Conservation (phyloP, 2,797 vertebrate genomes). For the Avahi laniger region DNA sequence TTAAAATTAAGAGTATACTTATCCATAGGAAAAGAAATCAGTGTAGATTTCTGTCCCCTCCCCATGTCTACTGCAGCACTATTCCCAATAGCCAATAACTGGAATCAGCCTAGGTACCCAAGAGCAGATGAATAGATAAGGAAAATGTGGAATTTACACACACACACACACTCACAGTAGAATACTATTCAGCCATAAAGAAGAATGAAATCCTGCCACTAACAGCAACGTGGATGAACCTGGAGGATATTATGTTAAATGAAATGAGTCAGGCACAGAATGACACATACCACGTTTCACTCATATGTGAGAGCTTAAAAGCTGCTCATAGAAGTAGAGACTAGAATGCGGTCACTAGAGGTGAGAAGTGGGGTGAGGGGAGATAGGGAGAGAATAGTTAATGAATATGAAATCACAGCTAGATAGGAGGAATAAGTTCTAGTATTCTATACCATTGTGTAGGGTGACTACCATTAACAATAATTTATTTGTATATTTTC, state of each 20-base stretch:
- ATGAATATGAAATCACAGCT: neutral
- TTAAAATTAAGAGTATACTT: conserved; percentile 82
- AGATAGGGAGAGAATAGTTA: neutral
- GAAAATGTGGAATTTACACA: neutral
- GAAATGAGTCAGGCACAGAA: neutral
- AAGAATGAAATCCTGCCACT: neutral
- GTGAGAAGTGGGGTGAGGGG: neutral
- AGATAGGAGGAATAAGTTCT: neutral
- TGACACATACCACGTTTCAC: neutral
- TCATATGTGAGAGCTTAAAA: neutral
- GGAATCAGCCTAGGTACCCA: neutral
- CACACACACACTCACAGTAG: neutral
- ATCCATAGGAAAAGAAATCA: neutral
- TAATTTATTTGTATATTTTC: neutral
- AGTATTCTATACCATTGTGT: neutral
- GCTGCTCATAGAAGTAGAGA: neutral
- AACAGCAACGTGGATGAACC: neutral
- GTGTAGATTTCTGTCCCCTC: neutral
- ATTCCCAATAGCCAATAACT: neutral
- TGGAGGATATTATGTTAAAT: neutral
- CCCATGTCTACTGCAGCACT: neutral
- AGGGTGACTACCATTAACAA: neutral
- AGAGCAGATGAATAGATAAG: neutral
- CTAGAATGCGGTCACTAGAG: neutral
- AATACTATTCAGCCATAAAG: neutral